phyloP scores from a whole-genome alignment of 2,888 invertebrate species.

The Lithophane socia region DNA sequence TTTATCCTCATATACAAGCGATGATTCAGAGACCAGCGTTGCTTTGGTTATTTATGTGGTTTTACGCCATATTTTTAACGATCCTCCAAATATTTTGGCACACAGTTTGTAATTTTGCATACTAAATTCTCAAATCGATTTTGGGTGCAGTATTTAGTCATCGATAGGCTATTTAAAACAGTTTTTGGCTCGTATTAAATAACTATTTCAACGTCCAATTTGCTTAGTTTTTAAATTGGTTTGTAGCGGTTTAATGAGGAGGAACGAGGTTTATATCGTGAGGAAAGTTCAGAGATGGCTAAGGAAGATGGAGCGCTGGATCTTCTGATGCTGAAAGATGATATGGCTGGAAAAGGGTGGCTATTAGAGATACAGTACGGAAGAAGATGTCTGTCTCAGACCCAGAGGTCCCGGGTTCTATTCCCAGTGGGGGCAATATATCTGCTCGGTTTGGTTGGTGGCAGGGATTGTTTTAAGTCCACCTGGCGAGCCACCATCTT shows the following conservation, averaged over 20 bases:
- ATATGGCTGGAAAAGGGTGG: background rate
- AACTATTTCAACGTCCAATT: background rate
- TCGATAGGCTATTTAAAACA: background rate
- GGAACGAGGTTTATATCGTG: too few species aligned
- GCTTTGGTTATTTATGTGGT: background rate
- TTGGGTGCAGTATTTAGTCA: conserved; percentile 6
- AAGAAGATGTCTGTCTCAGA: too few species aligned
- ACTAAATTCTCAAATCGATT: conserved; percentile 21
- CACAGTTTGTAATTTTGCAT: conserved; percentile 10
- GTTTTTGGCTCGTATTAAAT: too few species aligned
- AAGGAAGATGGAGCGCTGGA: too few species aligned
- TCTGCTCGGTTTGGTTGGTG: too few species aligned
- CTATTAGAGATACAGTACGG: background rate
- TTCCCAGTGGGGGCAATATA: too few species aligned
- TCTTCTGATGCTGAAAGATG: too few species aligned
- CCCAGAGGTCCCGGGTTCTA: too few species aligned
- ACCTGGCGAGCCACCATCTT: too few species aligned
- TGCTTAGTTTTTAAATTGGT: background rate
- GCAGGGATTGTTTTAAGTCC: too few species aligned
- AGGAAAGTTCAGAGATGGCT: too few species aligned
- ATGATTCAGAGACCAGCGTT: conserved; percentile 20
- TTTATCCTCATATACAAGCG: conserved; percentile 41
- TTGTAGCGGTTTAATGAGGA: background rate
- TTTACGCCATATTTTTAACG: conserved; percentile 37
- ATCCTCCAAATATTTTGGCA: conserved; percentile 16